Evolutionary conservation across 2,888 invertebrate genomes (phyloP), one percentile per base, ranked within the genome.

Genomic region (Cenopis cana): DNA sequence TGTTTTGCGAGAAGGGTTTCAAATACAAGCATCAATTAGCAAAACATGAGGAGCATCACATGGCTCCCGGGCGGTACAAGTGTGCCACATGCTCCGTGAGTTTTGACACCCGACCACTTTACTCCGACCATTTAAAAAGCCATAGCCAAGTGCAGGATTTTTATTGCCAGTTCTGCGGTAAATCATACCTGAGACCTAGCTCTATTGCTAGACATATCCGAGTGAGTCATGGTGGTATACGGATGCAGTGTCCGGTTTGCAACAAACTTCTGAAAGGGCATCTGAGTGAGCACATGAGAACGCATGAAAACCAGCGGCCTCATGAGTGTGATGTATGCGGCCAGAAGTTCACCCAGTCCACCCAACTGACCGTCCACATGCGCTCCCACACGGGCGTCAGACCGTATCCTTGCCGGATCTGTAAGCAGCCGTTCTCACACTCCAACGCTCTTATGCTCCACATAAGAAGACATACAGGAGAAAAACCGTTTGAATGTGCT

Each of bases 391-490:
- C 97, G 0, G 98, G 98, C 0, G 97, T 96, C 76, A 94, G 97
- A 66, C 98, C 98, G 0, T 98, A 97, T 82, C 93, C 95, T 18
- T 98, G 98, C 86, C 95, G 95, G 78, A 97, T 98, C 69, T 97
- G 97, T 84, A 94, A 95, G 89, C 95, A 96, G 75, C 95, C 96
- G 0, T 98, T 98, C 84, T 96, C 97, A 0, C 97, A 98, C 87
- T 97, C 97, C 0, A 97, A 97, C 14, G 97, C 97, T 0, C 91
- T 98, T 8, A 97, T 97, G 89, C 92, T 98, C 64, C 98, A 98
- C 85, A 96, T 96, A 11, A 93, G 97, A 55, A 94, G 96, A 14
- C 97, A 97, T 82, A 97, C 97, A 0, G 98, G 98, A 0, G 98
- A 98, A 84, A 96, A 97, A 79, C 98, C 98, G 0, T 97, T 97